These are phyloP conservation scores for Ia io DNA, from an alignment of 2,113 vertebrate genomes.

Conservation along the genomic window DNA sequence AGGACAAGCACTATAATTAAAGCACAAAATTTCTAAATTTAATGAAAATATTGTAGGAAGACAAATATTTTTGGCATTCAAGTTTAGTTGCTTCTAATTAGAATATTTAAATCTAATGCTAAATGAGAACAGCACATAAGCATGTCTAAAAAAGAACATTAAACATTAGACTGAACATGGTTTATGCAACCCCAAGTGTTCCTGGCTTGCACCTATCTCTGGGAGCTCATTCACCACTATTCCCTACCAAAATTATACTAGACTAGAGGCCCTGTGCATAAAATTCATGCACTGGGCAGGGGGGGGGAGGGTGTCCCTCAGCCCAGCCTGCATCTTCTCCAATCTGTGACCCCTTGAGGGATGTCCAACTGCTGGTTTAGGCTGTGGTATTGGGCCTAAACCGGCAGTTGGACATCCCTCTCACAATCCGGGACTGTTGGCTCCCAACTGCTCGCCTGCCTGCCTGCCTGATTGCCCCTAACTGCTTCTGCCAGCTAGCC, in stretches of 20 bases:
- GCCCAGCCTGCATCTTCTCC: too few relatives aligned
- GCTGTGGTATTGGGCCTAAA: too few relatives aligned
- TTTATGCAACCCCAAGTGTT: neutral
- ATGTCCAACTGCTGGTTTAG: too few relatives aligned
- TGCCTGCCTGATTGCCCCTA: too few relatives aligned
- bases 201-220: neutral
- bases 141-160: neutral
- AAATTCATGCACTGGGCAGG: too few relatives aligned
- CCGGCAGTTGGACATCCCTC: too few relatives aligned
- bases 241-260: neutral
- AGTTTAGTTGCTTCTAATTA: neutral
- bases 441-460: too few relatives aligned
- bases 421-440: too few relatives aligned
- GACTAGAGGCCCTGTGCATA: too few relatives aligned
- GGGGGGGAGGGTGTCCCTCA: too few relatives aligned
- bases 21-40: neutral
- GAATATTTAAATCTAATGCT: neutral
- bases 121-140: neutral
- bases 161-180: neutral
- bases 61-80: constrained; percentile 6
- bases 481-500: too few relatives aligned
- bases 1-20: neutral
- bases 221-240: neutral
- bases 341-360: too few relatives aligned
- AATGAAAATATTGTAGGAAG: constrained; percentile 13